These are phyloP conservation scores for Drosophila flavopinicola DNA, from an alignment of 2,888 invertebrate genomes.

Conservation along the genomic window DNA sequence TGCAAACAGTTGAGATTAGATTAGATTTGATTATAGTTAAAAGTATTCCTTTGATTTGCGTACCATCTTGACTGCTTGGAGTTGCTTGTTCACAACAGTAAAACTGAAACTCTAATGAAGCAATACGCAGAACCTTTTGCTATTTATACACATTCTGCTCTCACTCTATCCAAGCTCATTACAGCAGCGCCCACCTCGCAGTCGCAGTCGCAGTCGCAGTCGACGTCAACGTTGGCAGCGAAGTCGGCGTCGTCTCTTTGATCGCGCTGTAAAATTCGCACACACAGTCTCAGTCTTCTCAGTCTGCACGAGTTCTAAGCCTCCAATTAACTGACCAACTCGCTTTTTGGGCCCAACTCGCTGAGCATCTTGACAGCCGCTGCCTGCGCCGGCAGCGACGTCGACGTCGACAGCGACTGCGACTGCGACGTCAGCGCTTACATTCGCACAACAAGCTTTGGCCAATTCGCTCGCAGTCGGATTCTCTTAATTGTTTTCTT, in stretches of 20 bases:
- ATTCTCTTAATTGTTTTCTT: constrained; percentile 80
- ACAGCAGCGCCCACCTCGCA: constrained; percentile 50
- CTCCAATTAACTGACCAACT: constrained; percentile 52
- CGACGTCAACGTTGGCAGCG: constrained; percentile 10
- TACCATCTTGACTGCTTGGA: constrained; percentile 69
- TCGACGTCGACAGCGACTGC: not conserved
- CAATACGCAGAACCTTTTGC: constrained; percentile 77
- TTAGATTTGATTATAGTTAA: not conserved
- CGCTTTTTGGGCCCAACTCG: constrained; percentile 42
- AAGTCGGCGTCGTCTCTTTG: constrained; percentile 32
- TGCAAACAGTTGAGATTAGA: constrained; percentile 44
- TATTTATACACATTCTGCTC: constrained; percentile 81
- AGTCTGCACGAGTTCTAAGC: constrained; percentile 68
- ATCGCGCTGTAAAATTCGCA: constrained; percentile 77
- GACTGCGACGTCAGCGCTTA: constrained; percentile 41
- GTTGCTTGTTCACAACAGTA: constrained; percentile 78
- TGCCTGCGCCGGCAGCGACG: constrained; percentile 1
- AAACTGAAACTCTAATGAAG: constrained; percentile 80
- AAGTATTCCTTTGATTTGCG: constrained; percentile 16
- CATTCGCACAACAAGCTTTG: constrained; percentile 60
- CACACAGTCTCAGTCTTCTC: constrained; percentile 45
- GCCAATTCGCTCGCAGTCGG: constrained; percentile 62
- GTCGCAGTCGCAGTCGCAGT: constrained; percentile 18
- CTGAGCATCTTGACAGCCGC: constrained; percentile 22
- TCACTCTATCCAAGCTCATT: constrained; percentile 48